Evolutionary conservation across 2,888 invertebrate species (phyloP), one percentile per base, ranked within the genome.

Genomic region (Netelia virgata): DNA sequence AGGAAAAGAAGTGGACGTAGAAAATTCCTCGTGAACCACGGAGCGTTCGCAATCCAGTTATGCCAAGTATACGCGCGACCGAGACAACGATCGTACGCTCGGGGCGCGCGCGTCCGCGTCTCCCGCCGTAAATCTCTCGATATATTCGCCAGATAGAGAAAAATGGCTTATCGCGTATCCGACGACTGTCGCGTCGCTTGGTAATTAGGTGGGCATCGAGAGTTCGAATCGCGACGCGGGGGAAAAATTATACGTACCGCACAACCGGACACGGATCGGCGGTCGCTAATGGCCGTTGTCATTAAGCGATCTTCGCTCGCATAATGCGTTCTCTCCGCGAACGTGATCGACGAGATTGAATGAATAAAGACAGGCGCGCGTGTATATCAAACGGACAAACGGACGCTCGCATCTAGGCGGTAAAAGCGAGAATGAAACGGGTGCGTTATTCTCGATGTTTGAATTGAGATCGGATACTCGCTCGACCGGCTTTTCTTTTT

Each of bases 281-380:
- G 69, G 64, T 11, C 28, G 70, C 86, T 88, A 88, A 88, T 88
- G 87, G 82, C 84, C 72, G 74, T 75, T 84, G 84, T 82, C 84
- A 78, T 82, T 78, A 83, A 80, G 59, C 69, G 78, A 11, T 47
- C 1, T 36, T 16, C 50, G 64, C 43, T 28, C 72, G 18, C 55
- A 76, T 72, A 50, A 69, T 18, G 14, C 57, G 57, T 18, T 14
- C 10, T n/a, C 57, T 41, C 47, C 47, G 16, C 53, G 69, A 41
- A 36, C 14, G 47, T 50, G 76, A 59, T 68, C 59, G 28, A 5
- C 57, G n/a, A 61, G 78, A 43, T 78, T 70, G 69, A 78, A 69
- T 78, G 61, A 50, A 77, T 11, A 61, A 69, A 59, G 14, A n/a
- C 14, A 9, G 69, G 53, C 23, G 36, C 64, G 9, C 53, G 53